Evolutionary conservation across 2,888 invertebrate genomes (phyloP).

Genomic region (Geotrupes spiniger): DNA sequence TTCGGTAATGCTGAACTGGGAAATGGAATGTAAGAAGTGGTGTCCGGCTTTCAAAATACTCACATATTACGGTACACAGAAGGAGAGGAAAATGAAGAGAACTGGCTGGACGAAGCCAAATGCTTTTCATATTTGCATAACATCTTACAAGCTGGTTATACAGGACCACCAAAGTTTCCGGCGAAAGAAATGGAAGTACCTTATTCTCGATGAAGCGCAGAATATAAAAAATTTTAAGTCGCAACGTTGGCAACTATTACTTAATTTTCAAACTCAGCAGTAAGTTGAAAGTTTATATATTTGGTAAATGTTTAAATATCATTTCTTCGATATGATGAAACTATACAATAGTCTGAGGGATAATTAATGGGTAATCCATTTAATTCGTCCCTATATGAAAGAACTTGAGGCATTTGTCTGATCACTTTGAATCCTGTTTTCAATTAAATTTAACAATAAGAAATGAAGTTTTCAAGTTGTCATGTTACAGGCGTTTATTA

Average conservation of each 20-base stretch:
- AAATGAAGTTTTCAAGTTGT: constrained; percentile 17
- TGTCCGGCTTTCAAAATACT: constrained; percentile 98
- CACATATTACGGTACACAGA: constrained; percentile 95
- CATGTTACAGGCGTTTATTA: constrained; percentile 69
- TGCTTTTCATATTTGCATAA: constrained; percentile 97
- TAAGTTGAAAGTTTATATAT: constrained; percentile 43
- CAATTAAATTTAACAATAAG: not conserved
- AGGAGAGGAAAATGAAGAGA: constrained; percentile 88
- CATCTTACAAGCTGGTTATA: constrained; percentile 95
- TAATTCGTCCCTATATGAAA: constrained; percentile 29
- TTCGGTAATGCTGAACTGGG: constrained; percentile 99
- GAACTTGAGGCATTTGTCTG: constrained; percentile 26
- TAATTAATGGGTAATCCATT: too few relatives aligned
- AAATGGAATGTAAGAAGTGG: constrained; percentile 99
- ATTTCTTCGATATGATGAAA: constrained; percentile 14
- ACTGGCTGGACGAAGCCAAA: constrained; percentile 98
- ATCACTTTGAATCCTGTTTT: constrained; percentile 4
- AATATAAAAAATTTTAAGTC: constrained; percentile 99
- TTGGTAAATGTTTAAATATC: constrained; percentile 12
- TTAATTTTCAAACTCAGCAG: constrained; percentile 93
- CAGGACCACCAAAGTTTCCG: constrained; percentile 98
- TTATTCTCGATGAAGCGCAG: constrained; percentile 97
- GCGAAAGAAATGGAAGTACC: constrained; percentile 96
- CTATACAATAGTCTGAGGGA: too few relatives aligned
- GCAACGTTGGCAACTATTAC: constrained; percentile 94